A percentile compares a stretch with the other conserved stretches of the same genome.
Evolutionary conservation across 2,113 vertebrate species (phyloP).

Genomic region (Mystacornis crossleyi): DNA sequence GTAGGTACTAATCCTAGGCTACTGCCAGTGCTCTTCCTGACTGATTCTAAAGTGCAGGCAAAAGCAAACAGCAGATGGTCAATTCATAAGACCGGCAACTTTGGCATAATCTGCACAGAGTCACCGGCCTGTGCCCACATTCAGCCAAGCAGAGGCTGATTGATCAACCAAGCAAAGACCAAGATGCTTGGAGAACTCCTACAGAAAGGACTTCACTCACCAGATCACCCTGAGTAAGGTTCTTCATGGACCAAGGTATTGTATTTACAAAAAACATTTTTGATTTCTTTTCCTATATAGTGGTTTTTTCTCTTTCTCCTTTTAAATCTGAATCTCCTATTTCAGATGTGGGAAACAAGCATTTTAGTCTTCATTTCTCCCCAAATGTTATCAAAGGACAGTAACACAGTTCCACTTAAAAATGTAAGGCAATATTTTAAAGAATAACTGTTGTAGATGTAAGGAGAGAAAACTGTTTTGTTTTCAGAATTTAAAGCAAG

Average conservation of each 20-base stretch:
- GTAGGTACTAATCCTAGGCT: not conserved
- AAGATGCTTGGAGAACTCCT: not conserved
- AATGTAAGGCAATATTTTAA: not conserved
- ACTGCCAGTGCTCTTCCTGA: not conserved
- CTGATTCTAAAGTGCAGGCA: not conserved
- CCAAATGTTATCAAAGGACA: not conserved
- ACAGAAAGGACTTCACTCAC: not conserved
- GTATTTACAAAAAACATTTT: not conserved
- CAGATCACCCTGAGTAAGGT: not conserved
- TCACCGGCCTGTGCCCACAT: not conserved
- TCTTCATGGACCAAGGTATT: not conserved
- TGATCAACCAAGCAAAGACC: not conserved
- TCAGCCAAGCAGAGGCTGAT: not conserved
- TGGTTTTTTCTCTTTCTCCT: not conserved
- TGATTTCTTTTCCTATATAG: not conserved
- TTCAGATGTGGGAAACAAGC: not conserved
- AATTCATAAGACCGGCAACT: fast-evolving
- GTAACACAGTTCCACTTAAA: not conserved
- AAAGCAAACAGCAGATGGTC: not conserved
- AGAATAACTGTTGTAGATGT: not conserved
- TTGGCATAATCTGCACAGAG: not conserved
- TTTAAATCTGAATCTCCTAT: not conserved
- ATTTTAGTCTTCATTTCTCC: not conserved
- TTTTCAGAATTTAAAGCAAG: not conserved
- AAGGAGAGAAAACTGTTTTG: not conserved